Conservation (phyloP, 2,113 vertebrate genomes). For the Oncorhynchus clarkii region DNA sequence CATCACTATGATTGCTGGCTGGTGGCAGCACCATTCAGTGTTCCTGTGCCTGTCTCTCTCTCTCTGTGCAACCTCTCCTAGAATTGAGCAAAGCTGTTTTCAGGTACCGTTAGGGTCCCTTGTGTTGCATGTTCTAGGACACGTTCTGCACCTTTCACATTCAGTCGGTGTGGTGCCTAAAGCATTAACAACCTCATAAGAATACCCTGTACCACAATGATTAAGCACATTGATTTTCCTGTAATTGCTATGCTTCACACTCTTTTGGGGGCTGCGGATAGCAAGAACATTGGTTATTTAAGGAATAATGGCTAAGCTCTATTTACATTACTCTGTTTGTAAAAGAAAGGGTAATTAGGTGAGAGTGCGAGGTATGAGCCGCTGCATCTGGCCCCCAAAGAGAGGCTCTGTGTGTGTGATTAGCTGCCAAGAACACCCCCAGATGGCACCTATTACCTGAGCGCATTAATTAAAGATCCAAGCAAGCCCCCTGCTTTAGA, state of each 20-base stretch:
- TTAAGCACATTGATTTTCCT: constrained; percentile 53
- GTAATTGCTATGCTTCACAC: constrained; percentile 40
- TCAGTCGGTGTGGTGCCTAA: constrained; percentile 9
- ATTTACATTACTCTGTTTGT: constrained; percentile 57
- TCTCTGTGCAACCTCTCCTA: background rate
- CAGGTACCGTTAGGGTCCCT: background rate
- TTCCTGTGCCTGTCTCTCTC: background rate
- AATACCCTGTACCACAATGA: constrained; percentile 30
- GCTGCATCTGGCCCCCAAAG: constrained; percentile 30
- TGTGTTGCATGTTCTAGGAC: background rate
- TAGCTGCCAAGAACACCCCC: constrained; percentile 53
- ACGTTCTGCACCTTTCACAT: constrained; percentile 12
- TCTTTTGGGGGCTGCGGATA: constrained; percentile 20
- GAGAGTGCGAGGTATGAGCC: constrained; percentile 33
- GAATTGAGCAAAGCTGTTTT: background rate
- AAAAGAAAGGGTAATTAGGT: constrained; percentile 61
- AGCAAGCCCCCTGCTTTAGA: constrained; percentile 33
- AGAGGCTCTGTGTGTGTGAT: constrained; percentile 39
- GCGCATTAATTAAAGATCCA: constrained; percentile 57
- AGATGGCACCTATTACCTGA: constrained; percentile 52
- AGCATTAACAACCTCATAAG: constrained; percentile 37
- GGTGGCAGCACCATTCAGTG: background rate
- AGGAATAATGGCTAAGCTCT: constrained; percentile 50
- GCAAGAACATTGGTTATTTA: constrained; percentile 29
- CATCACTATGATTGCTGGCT: background rate